A percentile compares a stretch with the other conserved stretches of the same genome.
phyloP scores from a whole-genome alignment of 1,140 invertebrate species.

The Meloidogyne exigua region DNA sequence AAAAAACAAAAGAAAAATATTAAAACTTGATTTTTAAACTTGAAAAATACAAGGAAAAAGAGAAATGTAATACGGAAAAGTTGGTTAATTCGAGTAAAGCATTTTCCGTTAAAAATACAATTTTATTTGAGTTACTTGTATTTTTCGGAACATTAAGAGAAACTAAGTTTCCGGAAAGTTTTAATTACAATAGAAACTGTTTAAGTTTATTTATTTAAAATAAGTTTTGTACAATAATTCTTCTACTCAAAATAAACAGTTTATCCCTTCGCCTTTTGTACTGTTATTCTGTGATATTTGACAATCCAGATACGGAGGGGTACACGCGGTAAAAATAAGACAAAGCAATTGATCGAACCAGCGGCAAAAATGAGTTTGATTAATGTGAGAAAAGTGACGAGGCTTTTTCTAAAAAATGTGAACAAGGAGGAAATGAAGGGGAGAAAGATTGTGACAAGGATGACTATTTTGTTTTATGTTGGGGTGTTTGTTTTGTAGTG shows the following conservation, averaged over 20 bases:
- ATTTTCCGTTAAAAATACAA: too few species aligned
- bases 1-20: neutral
- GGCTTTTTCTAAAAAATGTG: neutral
- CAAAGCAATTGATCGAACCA: neutral
- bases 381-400: slow-evolving; percentile 11
- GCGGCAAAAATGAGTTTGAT: slow-evolving; percentile 7
- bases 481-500: neutral
- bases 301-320: neutral
- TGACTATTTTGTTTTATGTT: neutral
- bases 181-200: too few species aligned
- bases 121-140: too few species aligned
- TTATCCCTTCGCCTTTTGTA: neutral
- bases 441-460: neutral
- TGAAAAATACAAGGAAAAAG: too few species aligned
- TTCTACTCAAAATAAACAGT: neutral
- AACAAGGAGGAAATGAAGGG: neutral
- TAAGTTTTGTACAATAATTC: too few species aligned
- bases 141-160: too few species aligned
- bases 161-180: too few species aligned
- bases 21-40: neutral
- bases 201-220: too few species aligned
- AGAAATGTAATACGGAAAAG: too few species aligned
- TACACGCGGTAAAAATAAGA: neutral
- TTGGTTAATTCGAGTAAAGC: too few species aligned
- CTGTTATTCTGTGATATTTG: neutral